These are phyloP conservation scores for Heterodera filipjevi DNA, from an alignment of 2,888 invertebrate species.

Conservation along the genomic window DNA sequence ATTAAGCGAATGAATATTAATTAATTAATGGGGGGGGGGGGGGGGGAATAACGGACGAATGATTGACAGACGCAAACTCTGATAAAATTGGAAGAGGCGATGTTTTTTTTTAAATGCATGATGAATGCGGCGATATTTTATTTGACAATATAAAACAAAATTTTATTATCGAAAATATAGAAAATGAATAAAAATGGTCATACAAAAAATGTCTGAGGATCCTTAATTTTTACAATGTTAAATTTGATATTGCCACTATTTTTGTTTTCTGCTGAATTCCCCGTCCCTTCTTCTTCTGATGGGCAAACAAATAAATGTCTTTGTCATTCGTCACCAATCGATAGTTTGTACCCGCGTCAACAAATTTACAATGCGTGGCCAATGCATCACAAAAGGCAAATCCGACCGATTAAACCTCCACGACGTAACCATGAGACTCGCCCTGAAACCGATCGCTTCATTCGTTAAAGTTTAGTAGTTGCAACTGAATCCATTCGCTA, in stretches of 20 bases:
- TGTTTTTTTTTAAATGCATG: too few species aligned
- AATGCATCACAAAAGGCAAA: not conserved
- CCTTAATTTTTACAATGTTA: too few species aligned
- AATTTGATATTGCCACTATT: not conserved
- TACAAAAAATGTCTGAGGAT: too few species aligned
- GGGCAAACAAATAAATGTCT: not conserved
- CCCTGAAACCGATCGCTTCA: conserved; percentile 26
- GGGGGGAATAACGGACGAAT: not conserved
- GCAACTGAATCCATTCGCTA: not conserved
- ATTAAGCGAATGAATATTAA: not conserved
- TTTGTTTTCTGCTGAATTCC: not conserved
- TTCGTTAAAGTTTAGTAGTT: too few species aligned
- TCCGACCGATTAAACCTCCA: conserved; percentile 22
- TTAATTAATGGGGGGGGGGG: not conserved
- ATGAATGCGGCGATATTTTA: too few species aligned
- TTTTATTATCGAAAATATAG: too few species aligned
- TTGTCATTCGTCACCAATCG: not conserved
- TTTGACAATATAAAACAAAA: too few species aligned
- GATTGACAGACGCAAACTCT: not conserved
- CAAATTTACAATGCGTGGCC: not conserved
- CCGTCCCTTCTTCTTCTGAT: not conserved
- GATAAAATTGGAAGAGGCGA: too few species aligned
- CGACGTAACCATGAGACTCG: conserved; percentile 40
- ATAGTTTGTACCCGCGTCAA: conserved; percentile 1
- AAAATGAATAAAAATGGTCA: too few species aligned